Evolutionary conservation across 1,140 invertebrate species (phyloP).

Genomic region (Teleogryllus occipitalis): DNA sequence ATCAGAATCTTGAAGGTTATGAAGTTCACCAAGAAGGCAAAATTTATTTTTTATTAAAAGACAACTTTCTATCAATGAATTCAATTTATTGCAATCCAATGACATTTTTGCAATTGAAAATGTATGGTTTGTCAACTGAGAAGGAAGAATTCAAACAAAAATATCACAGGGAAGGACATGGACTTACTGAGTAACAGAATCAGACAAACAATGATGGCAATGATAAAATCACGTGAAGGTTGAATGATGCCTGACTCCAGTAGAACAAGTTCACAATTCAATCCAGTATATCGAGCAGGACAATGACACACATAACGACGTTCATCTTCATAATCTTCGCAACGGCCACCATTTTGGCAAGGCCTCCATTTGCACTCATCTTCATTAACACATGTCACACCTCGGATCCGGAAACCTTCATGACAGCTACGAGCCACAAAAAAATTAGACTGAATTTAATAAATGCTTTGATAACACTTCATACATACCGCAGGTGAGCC

Average conservation of each 20-base stretch:
- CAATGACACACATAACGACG: slow-evolving; percentile 67
- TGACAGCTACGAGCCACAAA: slow-evolving; percentile 51
- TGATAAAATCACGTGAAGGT: slow-evolving; percentile 73
- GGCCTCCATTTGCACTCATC: slow-evolving; percentile 58
- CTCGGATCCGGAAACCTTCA: slow-evolving; percentile 51
- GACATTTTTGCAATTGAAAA: too few species aligned
- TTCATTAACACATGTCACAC: slow-evolving; percentile 59
- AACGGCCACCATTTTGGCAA: slow-evolving; percentile 65
- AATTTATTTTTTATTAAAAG: too few species aligned
- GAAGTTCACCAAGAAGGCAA: too few species aligned
- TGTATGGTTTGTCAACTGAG: neutral
- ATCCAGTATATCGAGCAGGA: slow-evolving; percentile 62
- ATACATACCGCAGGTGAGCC: neutral
- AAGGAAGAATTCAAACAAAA: neutral
- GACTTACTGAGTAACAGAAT: slow-evolving; percentile 68
- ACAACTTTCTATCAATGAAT: too few species aligned
- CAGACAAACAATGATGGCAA: slow-evolving; percentile 67
- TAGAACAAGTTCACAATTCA: slow-evolving; percentile 67
- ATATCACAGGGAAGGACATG: slow-evolving; percentile 22
- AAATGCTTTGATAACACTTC: neutral
- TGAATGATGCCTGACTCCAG: slow-evolving; percentile 65
- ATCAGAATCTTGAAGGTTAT: too few species aligned
- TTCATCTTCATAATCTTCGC: slow-evolving; percentile 57
- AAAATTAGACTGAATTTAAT: neutral
- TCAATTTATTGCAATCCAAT: too few species aligned